These are phyloP conservation scores for Erynnis tages DNA, from an alignment of 2,888 invertebrate species.

Conservation along the genomic window DNA sequence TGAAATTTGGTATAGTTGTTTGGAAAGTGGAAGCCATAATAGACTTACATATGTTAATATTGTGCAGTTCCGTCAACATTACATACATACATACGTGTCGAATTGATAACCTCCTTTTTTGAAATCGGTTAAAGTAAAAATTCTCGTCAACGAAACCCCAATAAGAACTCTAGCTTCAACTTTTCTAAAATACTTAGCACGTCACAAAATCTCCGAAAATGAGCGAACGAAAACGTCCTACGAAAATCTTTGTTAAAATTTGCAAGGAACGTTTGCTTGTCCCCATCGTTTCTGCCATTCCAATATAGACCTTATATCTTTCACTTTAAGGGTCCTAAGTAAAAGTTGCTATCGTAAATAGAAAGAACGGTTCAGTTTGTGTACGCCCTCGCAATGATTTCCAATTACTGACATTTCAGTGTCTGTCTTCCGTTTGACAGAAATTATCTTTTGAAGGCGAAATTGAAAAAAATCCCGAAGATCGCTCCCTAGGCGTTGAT, in stretches of 20 bases:
- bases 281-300: too few relatives aligned
- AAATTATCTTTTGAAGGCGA: constrained; percentile 21
- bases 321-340: not conserved
- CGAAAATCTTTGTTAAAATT: constrained; percentile 8
- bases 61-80: too few relatives aligned
- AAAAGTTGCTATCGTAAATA: not conserved
- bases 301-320: not conserved
- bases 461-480: constrained; percentile 19
- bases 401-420: constrained; percentile 25
- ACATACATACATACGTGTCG: too few relatives aligned
- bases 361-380: not conserved
- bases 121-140: too few relatives aligned
- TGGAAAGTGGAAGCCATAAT: too few relatives aligned
- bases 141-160: too few relatives aligned
- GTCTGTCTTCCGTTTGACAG: constrained; percentile 21
- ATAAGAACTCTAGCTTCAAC: not conserved
- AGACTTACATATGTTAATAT: too few relatives aligned
- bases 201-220: constrained; percentile 10
- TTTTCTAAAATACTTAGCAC: constrained; percentile 12
- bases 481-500: not conserved
- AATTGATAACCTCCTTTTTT: too few relatives aligned
- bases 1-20: too few relatives aligned
- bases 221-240: not conserved
- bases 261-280: not conserved
- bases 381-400: constrained; percentile 15